phyloP scores from a whole-genome alignment of 2,797 vertebrate species.

The Neosilurus mollespiculum region DNA sequence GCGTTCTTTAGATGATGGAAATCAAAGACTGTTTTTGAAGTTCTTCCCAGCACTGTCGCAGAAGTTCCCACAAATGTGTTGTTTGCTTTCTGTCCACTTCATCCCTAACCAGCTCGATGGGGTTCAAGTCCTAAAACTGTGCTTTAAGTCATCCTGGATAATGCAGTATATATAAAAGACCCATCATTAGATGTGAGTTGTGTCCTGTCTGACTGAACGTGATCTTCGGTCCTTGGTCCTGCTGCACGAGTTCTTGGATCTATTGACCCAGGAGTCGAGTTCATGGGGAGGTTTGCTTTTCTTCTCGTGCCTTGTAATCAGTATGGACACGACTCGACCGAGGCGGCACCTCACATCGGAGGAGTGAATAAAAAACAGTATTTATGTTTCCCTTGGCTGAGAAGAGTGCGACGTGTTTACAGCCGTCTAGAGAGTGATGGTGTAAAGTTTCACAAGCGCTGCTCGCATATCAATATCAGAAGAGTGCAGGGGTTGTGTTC shows the following conservation, averaged over 20 bases:
- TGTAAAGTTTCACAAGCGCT: conserved; percentile 14
- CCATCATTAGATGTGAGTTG: neutral
- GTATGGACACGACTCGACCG: neutral
- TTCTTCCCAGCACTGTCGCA: no score
- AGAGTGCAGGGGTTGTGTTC: neutral
- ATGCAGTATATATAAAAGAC: neutral
- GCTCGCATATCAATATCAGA: conserved; percentile 7
- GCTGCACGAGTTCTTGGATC: neutral
- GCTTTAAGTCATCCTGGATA: no score
- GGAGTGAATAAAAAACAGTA: neutral
- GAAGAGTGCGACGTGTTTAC: conserved; percentile 1
- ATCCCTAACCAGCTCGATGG: no score
- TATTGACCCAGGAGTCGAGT: neutral
- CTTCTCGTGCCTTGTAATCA: no score
- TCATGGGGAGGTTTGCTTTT: no score
- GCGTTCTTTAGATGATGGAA: no score
- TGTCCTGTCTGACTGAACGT: neutral
- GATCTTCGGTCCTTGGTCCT: neutral
- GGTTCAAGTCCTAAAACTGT: no score
- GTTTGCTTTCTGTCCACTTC: no score
- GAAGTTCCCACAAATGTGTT: no score
- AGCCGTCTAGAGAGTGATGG: conserved; percentile 6
- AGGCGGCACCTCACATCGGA: neutral
- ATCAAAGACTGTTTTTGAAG: no score
- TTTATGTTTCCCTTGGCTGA: neutral